Base-by-base conservation (phyloP, 2,888 invertebrate species). In the Augochlorella aurata region DNA sequence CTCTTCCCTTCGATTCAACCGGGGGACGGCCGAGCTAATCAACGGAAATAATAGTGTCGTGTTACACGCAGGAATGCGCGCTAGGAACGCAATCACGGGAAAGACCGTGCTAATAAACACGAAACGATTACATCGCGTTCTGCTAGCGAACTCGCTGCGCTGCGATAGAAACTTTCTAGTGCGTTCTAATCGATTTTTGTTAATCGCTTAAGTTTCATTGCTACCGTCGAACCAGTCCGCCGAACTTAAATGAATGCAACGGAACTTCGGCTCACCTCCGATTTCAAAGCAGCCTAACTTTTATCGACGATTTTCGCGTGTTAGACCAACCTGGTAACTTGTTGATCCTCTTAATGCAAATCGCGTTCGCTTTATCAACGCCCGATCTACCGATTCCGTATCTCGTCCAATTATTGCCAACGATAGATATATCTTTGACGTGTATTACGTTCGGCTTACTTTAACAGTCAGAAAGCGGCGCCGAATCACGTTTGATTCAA, bases 131-230 rank as follows among this genome's bases (percentile, higher is more conserved):
- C 21, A 21, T 50, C 67, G 66, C 24, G 58, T 58, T 58, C 16
- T 21, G 0, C 12, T 0, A 7, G 58, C 12, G 21, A 58, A 24
- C 24, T 16, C 24, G 21, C 63, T 10, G 29, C 52, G 3, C 21
- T 50, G 75, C 47, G 66, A 73, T 66, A 52, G 61, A 50, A 82
- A 72, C 73, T 77, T 74, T 29, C 24, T 24, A 9, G 49, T 16
- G 45, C 12, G 52, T 61, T 66, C 50, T 65, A 83, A 83, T 79
- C 71, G 73, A 79, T 79, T 83, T 71, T 77, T 71, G 71, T 83
- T 74, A 71, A 84, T 83, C 76, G 80, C 58, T 50, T 29, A 82
- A 82, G 73, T 87, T 74, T 67, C 76, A 50, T 44, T 61, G 63
- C 67, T 50, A 47, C 69, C 67, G 65, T 78, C 73, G 67, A 72